These are phyloP conservation scores for Platysteira castanea DNA, from an alignment of 2,113 vertebrate genomes.

Conservation along the genomic window DNA sequence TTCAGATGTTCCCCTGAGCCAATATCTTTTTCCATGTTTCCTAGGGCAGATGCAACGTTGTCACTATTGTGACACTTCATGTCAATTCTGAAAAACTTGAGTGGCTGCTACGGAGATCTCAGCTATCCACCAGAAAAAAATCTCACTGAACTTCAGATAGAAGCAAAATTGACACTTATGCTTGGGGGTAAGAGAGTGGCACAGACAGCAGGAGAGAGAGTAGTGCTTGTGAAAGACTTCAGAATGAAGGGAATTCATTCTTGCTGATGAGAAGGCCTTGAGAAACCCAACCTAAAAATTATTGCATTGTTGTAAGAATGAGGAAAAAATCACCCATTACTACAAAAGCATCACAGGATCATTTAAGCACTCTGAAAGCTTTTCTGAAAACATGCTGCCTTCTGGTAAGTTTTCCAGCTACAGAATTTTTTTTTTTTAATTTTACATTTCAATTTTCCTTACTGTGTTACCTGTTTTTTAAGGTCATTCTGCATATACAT, in stretches of 20 bases:
- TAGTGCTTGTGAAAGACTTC: not conserved
- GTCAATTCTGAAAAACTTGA: not conserved
- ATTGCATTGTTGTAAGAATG: not conserved
- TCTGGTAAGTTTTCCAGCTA: not conserved
- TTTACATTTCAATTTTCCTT: not conserved
- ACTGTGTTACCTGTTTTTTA: not conserved
- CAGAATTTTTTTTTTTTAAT: not conserved
- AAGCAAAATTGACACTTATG: not conserved
- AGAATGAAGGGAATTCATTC: not conserved
- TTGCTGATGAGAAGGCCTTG: not conserved
- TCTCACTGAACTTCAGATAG: not conserved
- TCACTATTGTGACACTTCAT: not conserved
- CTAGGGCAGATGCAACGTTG: rapidly evolving
- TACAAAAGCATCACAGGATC: not conserved
- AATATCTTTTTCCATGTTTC: not conserved
- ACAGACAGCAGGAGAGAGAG: not conserved
- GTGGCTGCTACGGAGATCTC: not conserved
- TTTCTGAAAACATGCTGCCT: not conserved
- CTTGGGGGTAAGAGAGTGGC: not conserved
- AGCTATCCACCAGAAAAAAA: not conserved
- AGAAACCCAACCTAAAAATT: not conserved
- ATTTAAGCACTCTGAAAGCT: not conserved
- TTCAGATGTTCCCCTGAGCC: not conserved
- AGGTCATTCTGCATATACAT: not conserved
- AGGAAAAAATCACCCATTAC: not conserved